Conservation (phyloP, 2,888 invertebrate genomes). For the Dynastes maya region DNA sequence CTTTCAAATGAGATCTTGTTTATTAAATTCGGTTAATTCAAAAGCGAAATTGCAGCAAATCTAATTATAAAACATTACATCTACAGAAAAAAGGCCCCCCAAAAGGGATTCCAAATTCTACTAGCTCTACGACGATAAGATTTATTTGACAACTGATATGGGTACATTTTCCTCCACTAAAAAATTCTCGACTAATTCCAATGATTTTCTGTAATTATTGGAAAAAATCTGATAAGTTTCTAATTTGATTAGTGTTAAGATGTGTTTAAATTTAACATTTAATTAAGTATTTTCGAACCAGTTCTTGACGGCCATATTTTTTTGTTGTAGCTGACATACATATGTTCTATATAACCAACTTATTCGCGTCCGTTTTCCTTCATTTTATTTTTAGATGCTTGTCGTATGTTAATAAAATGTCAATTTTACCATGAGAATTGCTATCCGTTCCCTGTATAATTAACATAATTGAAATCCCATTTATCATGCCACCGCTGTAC, state of each 20-base stretch:
- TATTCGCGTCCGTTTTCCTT: not conserved
- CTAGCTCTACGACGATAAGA: no score
- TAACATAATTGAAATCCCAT: constrained; percentile 43
- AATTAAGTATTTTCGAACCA: not conserved
- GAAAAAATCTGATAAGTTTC: not conserved
- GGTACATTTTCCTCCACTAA: no score
- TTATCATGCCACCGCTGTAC: not conserved
- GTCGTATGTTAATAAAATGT: constrained; percentile 36
- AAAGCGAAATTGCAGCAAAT: no score
- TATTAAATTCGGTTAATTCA: no score
- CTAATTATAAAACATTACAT: no score
- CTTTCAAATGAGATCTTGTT: no score
- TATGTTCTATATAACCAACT: no score
- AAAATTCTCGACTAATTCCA: not conserved
- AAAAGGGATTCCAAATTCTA: no score
- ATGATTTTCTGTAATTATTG: not conserved
- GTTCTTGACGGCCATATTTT: not conserved
- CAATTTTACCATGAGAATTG: constrained; percentile 22
- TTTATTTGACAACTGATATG: no score
- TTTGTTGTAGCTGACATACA: not conserved
- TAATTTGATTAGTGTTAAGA: constrained; percentile 1
- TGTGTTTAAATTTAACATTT: not conserved
- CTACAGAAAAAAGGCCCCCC: no score
- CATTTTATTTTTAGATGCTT: constrained; percentile 12
- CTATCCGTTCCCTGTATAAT: constrained; percentile 23